These are phyloP conservation scores for Scylla paramamosain DNA, from an alignment of 1,140 invertebrate genomes.

Conservation along the genomic window DNA sequence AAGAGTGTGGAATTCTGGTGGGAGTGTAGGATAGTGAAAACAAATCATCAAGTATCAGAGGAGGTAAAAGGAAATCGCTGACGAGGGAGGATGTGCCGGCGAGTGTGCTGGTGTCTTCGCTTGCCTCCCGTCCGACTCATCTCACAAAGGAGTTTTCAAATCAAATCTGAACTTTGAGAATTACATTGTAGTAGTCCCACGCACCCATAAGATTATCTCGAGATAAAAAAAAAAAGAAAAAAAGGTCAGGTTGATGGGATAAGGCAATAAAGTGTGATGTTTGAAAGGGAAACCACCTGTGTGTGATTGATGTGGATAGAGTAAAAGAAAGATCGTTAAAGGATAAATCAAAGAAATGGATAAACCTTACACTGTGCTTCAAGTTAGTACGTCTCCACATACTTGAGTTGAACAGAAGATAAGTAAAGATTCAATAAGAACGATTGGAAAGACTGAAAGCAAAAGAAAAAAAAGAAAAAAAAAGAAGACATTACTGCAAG, in stretches of 20 bases:
- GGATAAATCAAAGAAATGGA: neutral
- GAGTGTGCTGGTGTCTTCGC: neutral
- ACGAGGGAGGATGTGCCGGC: neutral
- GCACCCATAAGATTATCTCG: too few relatives aligned
- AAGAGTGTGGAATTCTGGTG: neutral
- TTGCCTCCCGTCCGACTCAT: neutral
- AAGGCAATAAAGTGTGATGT: neutral
- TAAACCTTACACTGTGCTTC: neutral
- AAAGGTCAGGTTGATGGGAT: neutral
- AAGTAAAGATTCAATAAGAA: neutral
- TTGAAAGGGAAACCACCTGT: neutral
- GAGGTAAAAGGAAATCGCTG: neutral
- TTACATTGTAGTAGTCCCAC: neutral
- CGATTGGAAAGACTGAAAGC: neutral
- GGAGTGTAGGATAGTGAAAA: constrained; percentile 1
- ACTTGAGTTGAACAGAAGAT: neutral
- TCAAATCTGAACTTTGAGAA: neutral
- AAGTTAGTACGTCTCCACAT: neutral
- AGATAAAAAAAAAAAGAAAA: neutral
- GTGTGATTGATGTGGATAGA: neutral
- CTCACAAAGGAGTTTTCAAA: neutral
- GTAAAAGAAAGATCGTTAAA: neutral
- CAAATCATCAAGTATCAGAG: constrained; percentile 13
- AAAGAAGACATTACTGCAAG: too few relatives aligned
- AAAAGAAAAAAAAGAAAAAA: too few relatives aligned